Conservation (phyloP, 1,140 invertebrate species). For the Rhyacophila brunnea region DNA sequence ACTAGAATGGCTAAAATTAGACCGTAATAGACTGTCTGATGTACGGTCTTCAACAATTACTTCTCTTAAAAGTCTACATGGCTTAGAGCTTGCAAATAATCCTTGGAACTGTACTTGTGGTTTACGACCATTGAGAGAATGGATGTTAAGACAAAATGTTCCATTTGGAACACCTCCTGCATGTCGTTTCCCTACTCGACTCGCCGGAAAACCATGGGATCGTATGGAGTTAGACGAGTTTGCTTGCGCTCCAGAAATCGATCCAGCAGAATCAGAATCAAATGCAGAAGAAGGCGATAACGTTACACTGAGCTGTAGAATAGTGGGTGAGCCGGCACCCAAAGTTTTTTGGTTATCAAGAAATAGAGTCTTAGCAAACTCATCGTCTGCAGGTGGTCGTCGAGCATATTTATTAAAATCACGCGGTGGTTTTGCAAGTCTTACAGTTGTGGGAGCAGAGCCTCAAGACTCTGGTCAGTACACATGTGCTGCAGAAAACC, state of each 20-base stretch:
- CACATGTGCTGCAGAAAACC: conserved; percentile 73
- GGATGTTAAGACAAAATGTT: conserved; percentile 76
- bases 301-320: conserved; percentile 69
- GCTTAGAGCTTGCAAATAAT: conserved; percentile 71
- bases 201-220: conserved; percentile 69
- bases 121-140: conserved; percentile 69
- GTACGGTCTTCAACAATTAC: conserved; percentile 64
- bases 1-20: conserved; percentile 73
- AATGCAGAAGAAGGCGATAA: conserved; percentile 68
- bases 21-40: conserved; percentile 68
- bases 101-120: conserved; percentile 81
- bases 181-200: conserved; percentile 62
- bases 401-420: conserved; percentile 48
- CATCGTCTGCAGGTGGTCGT: conserved; percentile 47
- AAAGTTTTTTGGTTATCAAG: conserved; percentile 42
- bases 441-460: conserved; percentile 70
- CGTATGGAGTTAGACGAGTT: conserved; percentile 75
- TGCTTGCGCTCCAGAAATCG: conserved; percentile 71
- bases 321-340: conserved; percentile 69
- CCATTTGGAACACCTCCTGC: conserved; percentile 67
- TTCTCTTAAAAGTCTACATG: conserved; percentile 67
- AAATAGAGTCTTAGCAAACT: conserved; percentile 54
- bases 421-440: conserved; percentile 58
- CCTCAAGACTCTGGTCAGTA: conserved; percentile 71
- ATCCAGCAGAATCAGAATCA: conserved; percentile 54